Evolutionary conservation across 2,888 invertebrate species (phyloP).

Genomic region (Sclerodermus sp.): DNA sequence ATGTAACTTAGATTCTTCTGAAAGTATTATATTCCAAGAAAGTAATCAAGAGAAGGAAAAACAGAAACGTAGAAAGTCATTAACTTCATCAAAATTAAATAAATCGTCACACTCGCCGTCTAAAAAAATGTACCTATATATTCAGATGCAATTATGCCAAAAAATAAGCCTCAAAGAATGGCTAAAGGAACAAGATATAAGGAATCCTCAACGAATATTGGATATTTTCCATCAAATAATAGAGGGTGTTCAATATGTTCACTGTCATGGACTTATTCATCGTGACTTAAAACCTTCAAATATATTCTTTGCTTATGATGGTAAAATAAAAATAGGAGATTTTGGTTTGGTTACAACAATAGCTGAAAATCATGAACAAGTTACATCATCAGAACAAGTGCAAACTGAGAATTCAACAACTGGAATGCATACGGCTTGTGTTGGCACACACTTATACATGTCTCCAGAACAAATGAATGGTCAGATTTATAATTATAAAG

Average conservation of each 20-base stretch:
- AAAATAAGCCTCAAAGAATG: slow-evolving; percentile 89
- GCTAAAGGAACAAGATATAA: slow-evolving; percentile 61
- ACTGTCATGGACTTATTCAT: slow-evolving; percentile 89
- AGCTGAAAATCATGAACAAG: slow-evolving; percentile 62
- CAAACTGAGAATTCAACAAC: slow-evolving; percentile 41
- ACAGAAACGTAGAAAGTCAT: slow-evolving; percentile 19
- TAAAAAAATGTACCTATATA: slow-evolving; percentile 78
- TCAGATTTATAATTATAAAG: slow-evolving; percentile 81
- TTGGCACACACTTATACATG: slow-evolving; percentile 96
- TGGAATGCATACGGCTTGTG: slow-evolving; percentile 62
- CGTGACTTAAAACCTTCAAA: slow-evolving; percentile 94
- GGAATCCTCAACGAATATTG: slow-evolving; percentile 60
- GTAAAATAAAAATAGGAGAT: slow-evolving; percentile 93
- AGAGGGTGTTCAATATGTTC: slow-evolving; percentile 94
- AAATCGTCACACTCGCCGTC: slow-evolving; percentile 29
- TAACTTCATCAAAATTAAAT: slow-evolving; percentile 28
- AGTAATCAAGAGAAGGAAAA: neutral
- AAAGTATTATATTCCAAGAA: slow-evolving; percentile 16
- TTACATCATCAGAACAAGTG: slow-evolving; percentile 32
- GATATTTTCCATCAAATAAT: slow-evolving; percentile 87
- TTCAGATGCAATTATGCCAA: slow-evolving; percentile 96
- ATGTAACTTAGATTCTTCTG: slow-evolving; percentile 10
- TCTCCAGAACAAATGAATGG: slow-evolving; percentile 90
- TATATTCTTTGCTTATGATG: slow-evolving; percentile 90
- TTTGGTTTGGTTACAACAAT: slow-evolving; percentile 96